Evolutionary conservation across 1,140 invertebrate genomes (phyloP).

Genomic region (Anastrepha ludens): DNA sequence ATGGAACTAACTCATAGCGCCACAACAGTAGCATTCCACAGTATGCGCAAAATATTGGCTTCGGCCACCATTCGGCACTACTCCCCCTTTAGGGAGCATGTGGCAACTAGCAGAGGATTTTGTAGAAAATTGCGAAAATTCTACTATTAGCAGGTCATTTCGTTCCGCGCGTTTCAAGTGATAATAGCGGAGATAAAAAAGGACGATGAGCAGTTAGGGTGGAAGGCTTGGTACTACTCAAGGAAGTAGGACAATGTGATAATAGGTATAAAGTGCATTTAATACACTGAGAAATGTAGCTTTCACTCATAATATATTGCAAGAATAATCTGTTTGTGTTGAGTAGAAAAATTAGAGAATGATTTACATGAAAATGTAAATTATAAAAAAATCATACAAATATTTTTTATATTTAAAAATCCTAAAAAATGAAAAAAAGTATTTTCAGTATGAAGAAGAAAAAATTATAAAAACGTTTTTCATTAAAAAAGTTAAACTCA

Average conservation of each 20-base stretch:
- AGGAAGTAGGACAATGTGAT: background rate
- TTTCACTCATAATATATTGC: too few species aligned
- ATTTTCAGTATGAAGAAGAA: too few species aligned
- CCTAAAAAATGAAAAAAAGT: too few species aligned
- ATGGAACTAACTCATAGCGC: background rate
- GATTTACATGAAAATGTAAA: too few species aligned
- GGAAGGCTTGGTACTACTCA: background rate
- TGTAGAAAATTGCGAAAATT: constrained; percentile 62
- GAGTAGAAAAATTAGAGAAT: too few species aligned
- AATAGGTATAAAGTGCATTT: too few species aligned
- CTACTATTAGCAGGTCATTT: constrained; percentile 71
- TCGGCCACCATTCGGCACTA: too few species aligned
- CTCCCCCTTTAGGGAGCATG: background rate
- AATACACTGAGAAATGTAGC: background rate
- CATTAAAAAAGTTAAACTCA: too few species aligned
- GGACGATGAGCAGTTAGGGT: background rate
- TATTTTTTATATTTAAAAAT: too few species aligned
- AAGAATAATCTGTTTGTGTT: too few species aligned
- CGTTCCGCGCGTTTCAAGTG: constrained; percentile 31
- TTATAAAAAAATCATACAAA: too few species aligned
- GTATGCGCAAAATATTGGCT: background rate
- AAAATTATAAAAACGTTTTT: too few species aligned
- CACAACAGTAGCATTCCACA: background rate
- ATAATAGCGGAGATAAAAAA: constrained; percentile 2
- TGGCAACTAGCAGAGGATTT: constrained; percentile 46